phyloP scores from a whole-genome alignment of 37 sponge, comb jelly and placozoan genomes.

The Chondrilla cf. caribensis region DNA sequence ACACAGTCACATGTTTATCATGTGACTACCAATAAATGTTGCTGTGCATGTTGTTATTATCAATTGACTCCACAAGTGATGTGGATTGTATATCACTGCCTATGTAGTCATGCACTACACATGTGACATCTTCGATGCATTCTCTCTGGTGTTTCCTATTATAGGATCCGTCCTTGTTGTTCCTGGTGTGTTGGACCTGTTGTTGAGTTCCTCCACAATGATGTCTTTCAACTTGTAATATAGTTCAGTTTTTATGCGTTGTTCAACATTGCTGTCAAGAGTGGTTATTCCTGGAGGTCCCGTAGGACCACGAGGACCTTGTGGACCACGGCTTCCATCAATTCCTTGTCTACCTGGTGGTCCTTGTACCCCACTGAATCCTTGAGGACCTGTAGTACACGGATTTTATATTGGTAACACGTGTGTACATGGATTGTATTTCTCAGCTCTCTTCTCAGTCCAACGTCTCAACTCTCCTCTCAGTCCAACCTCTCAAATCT shows the following conservation, averaged over 20 bases:
- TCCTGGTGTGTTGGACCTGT: too few relatives aligned
- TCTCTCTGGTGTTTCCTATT: neutral
- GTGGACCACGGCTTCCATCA: neutral
- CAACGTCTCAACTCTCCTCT: too few relatives aligned
- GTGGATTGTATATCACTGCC: too few relatives aligned
- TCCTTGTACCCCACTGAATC: neutral
- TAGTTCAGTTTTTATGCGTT: slow-evolving; percentile 8
- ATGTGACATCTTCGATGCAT: neutral
- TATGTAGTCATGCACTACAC: too few relatives aligned
- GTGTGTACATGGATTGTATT: too few relatives aligned
- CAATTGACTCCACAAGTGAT: neutral
- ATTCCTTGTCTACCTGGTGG: neutral
- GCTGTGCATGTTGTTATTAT: neutral
- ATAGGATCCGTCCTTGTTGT: too few relatives aligned
- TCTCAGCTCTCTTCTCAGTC: too few relatives aligned
- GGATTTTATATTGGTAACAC: too few relatives aligned
- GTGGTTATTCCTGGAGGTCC: slow-evolving; percentile 7
- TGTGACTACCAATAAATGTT: neutral
- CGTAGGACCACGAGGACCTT: neutral
- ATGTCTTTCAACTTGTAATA: neutral
- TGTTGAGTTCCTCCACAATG: neutral
- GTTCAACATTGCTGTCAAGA: neutral
- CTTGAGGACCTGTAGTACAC: neutral
- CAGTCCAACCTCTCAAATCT: too few relatives aligned
- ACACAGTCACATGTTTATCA: neutral